phyloP scores from a whole-genome alignment of 2,113 vertebrate genomes.

The Cololabis saira region DNA sequence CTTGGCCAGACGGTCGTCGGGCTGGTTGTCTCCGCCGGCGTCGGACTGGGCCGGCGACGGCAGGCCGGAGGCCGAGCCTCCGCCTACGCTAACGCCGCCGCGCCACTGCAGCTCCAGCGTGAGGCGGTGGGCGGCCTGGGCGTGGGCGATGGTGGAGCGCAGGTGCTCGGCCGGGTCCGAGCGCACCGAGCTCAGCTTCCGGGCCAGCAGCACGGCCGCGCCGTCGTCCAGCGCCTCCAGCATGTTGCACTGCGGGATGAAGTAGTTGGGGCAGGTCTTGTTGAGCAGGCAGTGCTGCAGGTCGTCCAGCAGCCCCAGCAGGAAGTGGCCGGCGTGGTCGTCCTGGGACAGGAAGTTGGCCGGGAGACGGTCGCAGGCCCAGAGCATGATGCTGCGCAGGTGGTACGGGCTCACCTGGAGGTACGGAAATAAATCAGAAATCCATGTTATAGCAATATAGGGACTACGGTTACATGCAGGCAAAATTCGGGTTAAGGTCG shows the following conservation, averaged over 20 bases:
- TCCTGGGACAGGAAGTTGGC: slow-evolving; percentile 91
- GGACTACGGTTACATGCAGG: too few relatives aligned
- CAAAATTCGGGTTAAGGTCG: too few relatives aligned
- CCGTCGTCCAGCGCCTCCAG: slow-evolving; percentile 94
- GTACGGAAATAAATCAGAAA: too few relatives aligned
- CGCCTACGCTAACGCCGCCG: too few relatives aligned
- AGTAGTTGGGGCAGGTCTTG: slow-evolving; percentile 97
- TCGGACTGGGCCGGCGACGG: slow-evolving; percentile 93
- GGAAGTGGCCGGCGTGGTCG: slow-evolving; percentile 91
- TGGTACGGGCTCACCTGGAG: slow-evolving; percentile 97
- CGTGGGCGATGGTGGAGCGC: slow-evolving; percentile 92
- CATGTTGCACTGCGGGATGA: slow-evolving; percentile 99
- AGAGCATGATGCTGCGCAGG: slow-evolving; percentile 96
- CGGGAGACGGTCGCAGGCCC: slow-evolving; percentile 96
- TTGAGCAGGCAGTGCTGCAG: slow-evolving; percentile 97
- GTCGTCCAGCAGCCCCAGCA: slow-evolving; percentile 96
- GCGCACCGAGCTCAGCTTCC: slow-evolving; percentile 93
- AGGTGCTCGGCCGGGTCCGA: slow-evolving; percentile 94
- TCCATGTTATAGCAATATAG: too few relatives aligned
- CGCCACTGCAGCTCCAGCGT: slow-evolving; percentile 90
- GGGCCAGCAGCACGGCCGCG: slow-evolving; percentile 88
- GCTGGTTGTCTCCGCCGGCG: slow-evolving; percentile 83
- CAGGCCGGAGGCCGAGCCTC: slow-evolving; percentile 76
- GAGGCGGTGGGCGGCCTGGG: slow-evolving; percentile 91
- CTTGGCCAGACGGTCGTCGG: slow-evolving; percentile 94